phyloP scores from a whole-genome alignment of 2,113 vertebrate species.

The Chlamydotis undulata region DNA sequence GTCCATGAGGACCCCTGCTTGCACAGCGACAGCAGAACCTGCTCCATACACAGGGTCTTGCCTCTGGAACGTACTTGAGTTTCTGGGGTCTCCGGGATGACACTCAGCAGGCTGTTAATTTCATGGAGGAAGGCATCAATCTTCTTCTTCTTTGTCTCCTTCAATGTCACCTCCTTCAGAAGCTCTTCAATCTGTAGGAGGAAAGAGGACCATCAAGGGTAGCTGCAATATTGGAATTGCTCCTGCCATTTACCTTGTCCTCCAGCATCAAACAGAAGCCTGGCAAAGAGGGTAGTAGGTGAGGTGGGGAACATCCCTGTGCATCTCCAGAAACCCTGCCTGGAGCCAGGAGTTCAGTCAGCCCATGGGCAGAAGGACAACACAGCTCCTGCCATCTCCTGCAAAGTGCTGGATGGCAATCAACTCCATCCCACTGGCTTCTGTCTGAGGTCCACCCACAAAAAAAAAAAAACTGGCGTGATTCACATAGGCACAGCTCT shows the following conservation, averaged over 20 bases:
- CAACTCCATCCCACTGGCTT: background rate
- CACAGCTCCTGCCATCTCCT: background rate
- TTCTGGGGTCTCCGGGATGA: slow-evolving; percentile 77
- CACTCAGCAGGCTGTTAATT: slow-evolving; percentile 78
- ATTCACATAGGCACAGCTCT: fast-evolving
- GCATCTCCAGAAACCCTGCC: background rate
- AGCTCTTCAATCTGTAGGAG: slow-evolving; percentile 88
- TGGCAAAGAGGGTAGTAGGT: background rate
- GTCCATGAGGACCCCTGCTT: background rate
- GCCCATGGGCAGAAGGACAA: background rate
- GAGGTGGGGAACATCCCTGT: background rate
- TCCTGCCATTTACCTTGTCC: background rate
- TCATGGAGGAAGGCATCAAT: slow-evolving; percentile 85
- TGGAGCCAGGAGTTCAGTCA: fast-evolving
- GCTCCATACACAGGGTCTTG: background rate
- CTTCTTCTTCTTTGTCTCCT: slow-evolving; percentile 83
- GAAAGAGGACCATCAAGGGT: background rate
- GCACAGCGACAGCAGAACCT: background rate
- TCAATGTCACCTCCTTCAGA: slow-evolving; percentile 89
- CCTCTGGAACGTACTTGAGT: slow-evolving; percentile 74
- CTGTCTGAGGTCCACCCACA: background rate
- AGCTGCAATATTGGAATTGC: background rate
- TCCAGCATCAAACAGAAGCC: fast-evolving
- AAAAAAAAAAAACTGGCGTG: fast-evolving
- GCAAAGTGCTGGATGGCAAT: background rate